A percentile compares a stretch with the other conserved stretches of the same genome.
phyloP scores from a whole-genome alignment of 2,888 invertebrate genomes.

The Hipparchia sbordonii region DNA sequence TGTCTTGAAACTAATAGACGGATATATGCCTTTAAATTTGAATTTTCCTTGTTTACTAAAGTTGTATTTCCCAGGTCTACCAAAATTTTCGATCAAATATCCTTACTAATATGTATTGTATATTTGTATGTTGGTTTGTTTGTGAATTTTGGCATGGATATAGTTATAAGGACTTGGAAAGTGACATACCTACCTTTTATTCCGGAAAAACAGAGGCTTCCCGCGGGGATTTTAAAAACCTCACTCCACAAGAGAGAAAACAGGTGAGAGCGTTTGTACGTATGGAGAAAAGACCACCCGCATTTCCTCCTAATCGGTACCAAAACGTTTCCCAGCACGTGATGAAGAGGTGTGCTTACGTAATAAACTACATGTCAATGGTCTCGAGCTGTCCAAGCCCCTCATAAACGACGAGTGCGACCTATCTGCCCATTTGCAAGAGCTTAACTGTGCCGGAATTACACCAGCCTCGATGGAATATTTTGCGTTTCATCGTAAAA shows the following conservation, averaged over 20 bases:
- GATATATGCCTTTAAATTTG: neutral
- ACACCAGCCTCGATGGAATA: constrained; percentile 25
- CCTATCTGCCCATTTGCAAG: constrained; percentile 31
- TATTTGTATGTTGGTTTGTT: no score
- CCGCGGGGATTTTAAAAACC: no score
- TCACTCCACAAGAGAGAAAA: no score
- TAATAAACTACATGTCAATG: constrained; percentile 33
- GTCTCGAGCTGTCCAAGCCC: constrained; percentile 25
- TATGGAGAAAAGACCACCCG: no score
- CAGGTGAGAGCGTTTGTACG: no score
- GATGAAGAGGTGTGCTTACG: neutral
- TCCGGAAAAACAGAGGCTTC: no score
- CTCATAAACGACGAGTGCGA: constrained; percentile 25
- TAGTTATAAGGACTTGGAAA: no score
- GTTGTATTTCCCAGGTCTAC: no score
- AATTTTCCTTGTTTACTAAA: constrained; percentile 16
- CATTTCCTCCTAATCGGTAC: neutral
- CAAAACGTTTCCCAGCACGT: neutral
- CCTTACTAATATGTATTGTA: no score
- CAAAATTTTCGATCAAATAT: no score
- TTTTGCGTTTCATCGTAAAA: constrained; percentile 19
- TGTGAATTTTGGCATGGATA: no score
- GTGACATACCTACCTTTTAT: no score
- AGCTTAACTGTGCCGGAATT: constrained; percentile 32
- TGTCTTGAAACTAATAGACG: neutral